These are phyloP conservation scores for Poeciliopsis turneri DNA, from an alignment of 2,797 vertebrate genomes.

Conservation along the genomic window DNA sequence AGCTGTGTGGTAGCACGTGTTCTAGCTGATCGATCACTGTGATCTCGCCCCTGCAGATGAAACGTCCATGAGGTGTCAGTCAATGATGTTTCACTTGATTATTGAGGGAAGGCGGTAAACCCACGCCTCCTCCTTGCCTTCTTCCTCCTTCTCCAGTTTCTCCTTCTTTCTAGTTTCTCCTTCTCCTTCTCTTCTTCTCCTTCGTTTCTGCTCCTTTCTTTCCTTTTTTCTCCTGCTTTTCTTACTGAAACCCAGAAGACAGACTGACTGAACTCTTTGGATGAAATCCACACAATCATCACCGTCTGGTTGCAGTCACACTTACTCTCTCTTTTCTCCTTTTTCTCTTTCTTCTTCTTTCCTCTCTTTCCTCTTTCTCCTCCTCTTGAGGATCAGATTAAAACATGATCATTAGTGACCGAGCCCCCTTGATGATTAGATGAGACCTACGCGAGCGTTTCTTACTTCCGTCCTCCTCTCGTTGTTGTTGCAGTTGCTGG, in stretches of 20 bases:
- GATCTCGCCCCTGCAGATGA: slow-evolving; percentile 82
- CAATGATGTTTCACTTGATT: too few relatives aligned
- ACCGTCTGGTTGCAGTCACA: slow-evolving; percentile 5
- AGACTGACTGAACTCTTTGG: not conserved
- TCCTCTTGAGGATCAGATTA: slow-evolving; percentile 40
- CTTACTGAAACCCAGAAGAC: slow-evolving; percentile 56
- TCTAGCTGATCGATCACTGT: too few relatives aligned
- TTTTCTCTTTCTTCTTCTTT: slow-evolving; percentile 80
- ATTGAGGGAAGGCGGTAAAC: not conserved
- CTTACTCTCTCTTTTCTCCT: slow-evolving; percentile 72
- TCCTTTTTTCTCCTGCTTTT: slow-evolving; percentile 74
- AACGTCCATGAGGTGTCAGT: not conserved
- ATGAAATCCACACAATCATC: not conserved
- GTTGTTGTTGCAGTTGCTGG: slow-evolving; percentile 95
- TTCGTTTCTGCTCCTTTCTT: slow-evolving; percentile 62
- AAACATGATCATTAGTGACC: not conserved
- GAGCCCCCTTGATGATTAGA: not conserved
- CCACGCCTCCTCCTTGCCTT: slow-evolving; percentile 60
- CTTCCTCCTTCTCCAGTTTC: slow-evolving; percentile 39
- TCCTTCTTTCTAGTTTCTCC: slow-evolving; percentile 44
- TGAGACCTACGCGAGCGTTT: not conserved
- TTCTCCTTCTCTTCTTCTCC: slow-evolving; percentile 56
- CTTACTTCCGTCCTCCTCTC: slow-evolving; percentile 87
- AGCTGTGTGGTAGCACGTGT: too few relatives aligned
- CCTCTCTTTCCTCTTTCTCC: slow-evolving; percentile 79